A percentile compares a stretch with the other conserved stretches of the same genome.
phyloP scores from a whole-genome alignment of 1,140 invertebrate genomes.

The Eumaeus atala region DNA sequence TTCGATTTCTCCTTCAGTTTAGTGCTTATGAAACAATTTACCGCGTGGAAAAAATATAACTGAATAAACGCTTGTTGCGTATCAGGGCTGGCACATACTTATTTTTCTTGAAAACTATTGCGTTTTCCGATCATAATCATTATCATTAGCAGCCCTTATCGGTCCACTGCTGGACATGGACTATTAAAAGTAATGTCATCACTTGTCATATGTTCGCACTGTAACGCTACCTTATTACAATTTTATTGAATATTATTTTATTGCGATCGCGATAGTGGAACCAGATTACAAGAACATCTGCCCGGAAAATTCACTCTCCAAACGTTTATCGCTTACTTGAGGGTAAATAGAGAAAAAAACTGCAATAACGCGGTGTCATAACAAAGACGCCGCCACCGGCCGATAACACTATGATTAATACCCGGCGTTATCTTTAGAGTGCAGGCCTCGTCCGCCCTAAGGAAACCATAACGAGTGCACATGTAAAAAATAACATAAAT shows the following conservation, averaged over 20 bases:
- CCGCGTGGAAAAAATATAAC: too few species aligned
- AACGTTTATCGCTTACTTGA: constrained; percentile 54
- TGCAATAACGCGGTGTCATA: constrained; percentile 71
- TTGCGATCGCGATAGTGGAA: constrained; percentile 40
- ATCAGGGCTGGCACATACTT: too few species aligned
- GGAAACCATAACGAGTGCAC: constrained; percentile 22
- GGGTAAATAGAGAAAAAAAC: constrained; percentile 69
- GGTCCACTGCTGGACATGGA: too few species aligned
- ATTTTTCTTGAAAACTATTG: too few species aligned
- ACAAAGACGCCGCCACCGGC: constrained; percentile 62
- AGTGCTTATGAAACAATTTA: too few species aligned
- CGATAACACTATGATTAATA: constrained; percentile 73
- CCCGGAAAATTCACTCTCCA: constrained; percentile 70
- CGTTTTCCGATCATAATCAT: too few species aligned
- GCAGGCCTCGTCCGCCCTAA: constrained; percentile 52
- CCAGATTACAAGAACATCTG: constrained; percentile 68
- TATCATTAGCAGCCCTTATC: too few species aligned
- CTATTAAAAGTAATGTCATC: too few species aligned
- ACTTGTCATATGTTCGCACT: too few species aligned
- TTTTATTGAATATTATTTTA: constrained; percentile 48
- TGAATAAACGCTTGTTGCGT: too few species aligned
- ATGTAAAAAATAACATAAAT: constrained; percentile 17
- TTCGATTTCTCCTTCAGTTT: too few species aligned
- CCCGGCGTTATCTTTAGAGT: constrained; percentile 69
- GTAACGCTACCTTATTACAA: too few species aligned